A percentile compares a stretch with the other conserved stretches of the same genome.
phyloP scores from a whole-genome alignment of 37 sponge, comb jelly and placozoan species.

The Corticium candelabrum region DNA sequence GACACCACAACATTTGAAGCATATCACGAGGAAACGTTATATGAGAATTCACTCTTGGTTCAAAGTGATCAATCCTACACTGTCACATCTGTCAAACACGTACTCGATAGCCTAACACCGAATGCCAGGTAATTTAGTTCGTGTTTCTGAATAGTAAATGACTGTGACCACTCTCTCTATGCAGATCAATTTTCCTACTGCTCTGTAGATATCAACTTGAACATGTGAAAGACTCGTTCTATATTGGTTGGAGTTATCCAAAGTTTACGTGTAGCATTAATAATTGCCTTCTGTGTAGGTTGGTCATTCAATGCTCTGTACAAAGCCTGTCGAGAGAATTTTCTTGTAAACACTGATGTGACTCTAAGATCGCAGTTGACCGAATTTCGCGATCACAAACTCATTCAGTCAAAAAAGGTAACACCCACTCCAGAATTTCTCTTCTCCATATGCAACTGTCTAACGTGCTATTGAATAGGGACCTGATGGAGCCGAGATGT shows the following conservation, averaged over 20 bases:
- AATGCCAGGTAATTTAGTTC: slow-evolving; percentile 42
- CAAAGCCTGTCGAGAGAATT: slow-evolving; percentile 69
- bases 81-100: slow-evolving; percentile 73
- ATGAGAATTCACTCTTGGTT: slow-evolving; percentile 68
- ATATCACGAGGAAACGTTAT: slow-evolving; percentile 70
- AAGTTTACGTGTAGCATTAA: too few relatives aligned
- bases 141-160: too few relatives aligned
- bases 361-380: slow-evolving; percentile 76
- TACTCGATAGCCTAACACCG: slow-evolving; percentile 79
- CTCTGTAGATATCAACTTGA: slow-evolving; percentile 60
- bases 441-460: too few relatives aligned
- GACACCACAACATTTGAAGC: slow-evolving; percentile 67
- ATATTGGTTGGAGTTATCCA: too few relatives aligned
- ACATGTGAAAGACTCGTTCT: slow-evolving; percentile 22
- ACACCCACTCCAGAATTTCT: slow-evolving; percentile 9
- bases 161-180: too few relatives aligned
- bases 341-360: slow-evolving; percentile 82
- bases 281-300: too few relatives aligned
- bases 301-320: slow-evolving; percentile 74
- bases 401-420: slow-evolving; percentile 58
- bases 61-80: slow-evolving; percentile 51
- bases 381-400: slow-evolving; percentile 87
- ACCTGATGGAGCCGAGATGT: neutral
- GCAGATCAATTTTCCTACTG: slow-evolving; percentile 60
- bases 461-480: neutral